Evolutionary conservation across 2,797 vertebrate species (phyloP).

Genomic region (Danio aesculapii): DNA sequence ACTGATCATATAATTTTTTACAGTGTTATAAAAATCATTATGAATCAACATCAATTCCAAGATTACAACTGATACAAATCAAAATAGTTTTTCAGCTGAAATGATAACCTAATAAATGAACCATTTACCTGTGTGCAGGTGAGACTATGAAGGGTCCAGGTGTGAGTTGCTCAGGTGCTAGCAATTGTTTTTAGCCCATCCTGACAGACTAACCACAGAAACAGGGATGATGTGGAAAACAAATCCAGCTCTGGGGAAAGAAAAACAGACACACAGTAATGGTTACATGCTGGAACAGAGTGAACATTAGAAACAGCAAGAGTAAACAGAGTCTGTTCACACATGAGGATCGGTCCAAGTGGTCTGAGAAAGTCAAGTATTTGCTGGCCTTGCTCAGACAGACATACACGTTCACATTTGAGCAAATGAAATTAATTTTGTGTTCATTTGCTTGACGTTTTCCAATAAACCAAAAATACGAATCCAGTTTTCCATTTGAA

Average conservation of each 20-base stretch:
- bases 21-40: background rate
- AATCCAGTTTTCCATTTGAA: too few relatives aligned
- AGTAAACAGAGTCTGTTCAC: slow-evolving; percentile 12
- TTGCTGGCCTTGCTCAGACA: background rate
- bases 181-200: slow-evolving; percentile 60
- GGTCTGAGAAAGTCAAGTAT: background rate
- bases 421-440: background rate
- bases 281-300: background rate
- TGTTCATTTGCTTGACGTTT: background rate
- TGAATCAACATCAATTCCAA: background rate
- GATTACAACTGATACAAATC: background rate
- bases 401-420: background rate
- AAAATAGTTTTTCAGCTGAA: background rate
- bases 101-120: background rate
- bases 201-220: slow-evolving; percentile 27
- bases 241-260: background rate
- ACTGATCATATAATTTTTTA: too few relatives aligned
- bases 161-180: slow-evolving; percentile 4
- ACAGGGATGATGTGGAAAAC: background rate
- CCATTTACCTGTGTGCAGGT: slow-evolving; percentile 48
- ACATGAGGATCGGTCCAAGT: background rate
- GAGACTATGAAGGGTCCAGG: slow-evolving; percentile 41
- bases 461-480: background rate
- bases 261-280: background rate
- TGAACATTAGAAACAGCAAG: slow-evolving; percentile 10